These are phyloP conservation scores for Melanostigma gelatinosum DNA, from an alignment of 2,113 vertebrate genomes.

Conservation along the genomic window DNA sequence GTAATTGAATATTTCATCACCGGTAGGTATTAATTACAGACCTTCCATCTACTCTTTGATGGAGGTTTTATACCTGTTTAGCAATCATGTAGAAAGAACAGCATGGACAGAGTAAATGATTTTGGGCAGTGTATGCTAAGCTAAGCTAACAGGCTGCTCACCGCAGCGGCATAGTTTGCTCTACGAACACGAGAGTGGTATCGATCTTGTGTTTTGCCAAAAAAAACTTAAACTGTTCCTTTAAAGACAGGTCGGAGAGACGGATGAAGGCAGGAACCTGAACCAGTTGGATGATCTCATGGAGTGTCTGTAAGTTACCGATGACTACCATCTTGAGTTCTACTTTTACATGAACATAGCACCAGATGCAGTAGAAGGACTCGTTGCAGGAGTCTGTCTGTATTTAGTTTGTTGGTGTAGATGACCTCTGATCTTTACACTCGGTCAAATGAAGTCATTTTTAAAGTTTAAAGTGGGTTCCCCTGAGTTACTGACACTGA, in stretches of 20 bases:
- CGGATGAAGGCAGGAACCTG: no score
- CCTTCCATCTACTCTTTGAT: neutral
- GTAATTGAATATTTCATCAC: neutral
- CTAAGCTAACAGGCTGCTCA: neutral
- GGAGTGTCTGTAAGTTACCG: no score
- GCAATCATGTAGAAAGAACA: neutral
- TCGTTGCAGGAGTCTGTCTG: neutral
- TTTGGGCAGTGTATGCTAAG: neutral
- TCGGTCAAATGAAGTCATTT: no score
- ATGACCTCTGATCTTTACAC: no score
- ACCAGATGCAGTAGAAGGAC: neutral
- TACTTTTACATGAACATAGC: no score
- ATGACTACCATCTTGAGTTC: no score
- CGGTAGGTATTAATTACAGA: neutral
- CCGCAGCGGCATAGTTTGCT: neutral
- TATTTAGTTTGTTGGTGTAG: no score
- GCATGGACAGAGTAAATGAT: no score
- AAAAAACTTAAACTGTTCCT: neutral
- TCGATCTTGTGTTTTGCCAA: neutral
- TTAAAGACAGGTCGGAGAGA: neutral
- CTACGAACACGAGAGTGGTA: neutral
- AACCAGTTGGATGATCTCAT: no score
- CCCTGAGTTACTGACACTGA: slow-evolving; percentile 38
- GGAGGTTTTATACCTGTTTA: neutral
- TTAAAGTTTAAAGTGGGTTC: neutral